Base-by-base conservation (phyloP, 2,113 vertebrate genomes). In the Noctilio leporinus region DNA sequence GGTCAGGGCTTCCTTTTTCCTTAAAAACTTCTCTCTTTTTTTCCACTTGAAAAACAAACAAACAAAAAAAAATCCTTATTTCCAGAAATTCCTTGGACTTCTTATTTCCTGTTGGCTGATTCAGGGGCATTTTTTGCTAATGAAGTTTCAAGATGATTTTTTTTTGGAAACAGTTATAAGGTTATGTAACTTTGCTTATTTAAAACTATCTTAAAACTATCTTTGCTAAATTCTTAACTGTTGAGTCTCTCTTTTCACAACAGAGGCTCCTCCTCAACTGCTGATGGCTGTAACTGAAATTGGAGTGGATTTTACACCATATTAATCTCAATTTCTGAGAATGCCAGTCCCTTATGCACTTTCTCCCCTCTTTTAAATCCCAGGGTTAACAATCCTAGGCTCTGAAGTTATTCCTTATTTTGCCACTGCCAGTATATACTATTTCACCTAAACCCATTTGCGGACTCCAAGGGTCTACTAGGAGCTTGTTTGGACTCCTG, bases 61-160 rank as follows among this genome's bases (percentile, higher is more conserved):
- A 85, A 64, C 40, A 77, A 62, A 64, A 91, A 67, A 89, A 78
- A n/a, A 81, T 28, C 10, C 85, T 96, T 10, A 55, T 96, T 96
- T 97, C 90, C 97, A 96, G 96, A 97, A 97, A 95, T 97, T 97
- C 91, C 77, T 87, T 93, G 96, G 38, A 92, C n/a, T 92, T 91
- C 57, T 92, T 89, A 72, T 86, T 96, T 96, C 95, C 96, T 96
- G 88, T 95, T 96, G 94, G 88, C 69, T 85, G 80, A 59, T 92
- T 95, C 53, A 22, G 67, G 49, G 62, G 14, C 86, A 57, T 96
- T 93, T 96, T 96, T 96, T 89, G 87, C 90, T 94, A 89, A 90
- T 93, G 92, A 90, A 92, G 49, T 95, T 92, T 96, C 65, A 81
- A 93, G 94, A 97, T 93, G 96, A 90, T 96, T 96, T 96, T 91